Percentiles rank a stretch among this genome's conserved stretches.
phyloP scores from a whole-genome alignment of 2,113 vertebrate genomes.

The Sporophila hypoxantha region DNA sequence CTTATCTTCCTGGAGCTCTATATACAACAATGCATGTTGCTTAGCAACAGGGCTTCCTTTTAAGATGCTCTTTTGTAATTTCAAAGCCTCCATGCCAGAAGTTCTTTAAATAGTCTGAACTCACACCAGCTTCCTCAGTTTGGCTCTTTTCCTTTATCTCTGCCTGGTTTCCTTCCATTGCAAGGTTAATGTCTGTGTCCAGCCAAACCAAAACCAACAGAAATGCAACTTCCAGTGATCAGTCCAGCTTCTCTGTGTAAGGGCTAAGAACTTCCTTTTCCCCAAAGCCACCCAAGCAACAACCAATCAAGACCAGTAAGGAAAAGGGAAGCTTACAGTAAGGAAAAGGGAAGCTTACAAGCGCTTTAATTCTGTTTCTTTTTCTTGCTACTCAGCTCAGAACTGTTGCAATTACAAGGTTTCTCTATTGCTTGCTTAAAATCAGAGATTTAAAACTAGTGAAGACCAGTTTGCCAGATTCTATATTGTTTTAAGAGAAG shows the following conservation, averaged over 20 bases:
- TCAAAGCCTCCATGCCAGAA: neutral
- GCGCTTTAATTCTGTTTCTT: neutral
- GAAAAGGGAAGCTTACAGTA: neutral
- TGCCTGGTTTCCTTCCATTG: neutral
- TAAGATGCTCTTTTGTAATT: neutral
- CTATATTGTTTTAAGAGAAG: neutral
- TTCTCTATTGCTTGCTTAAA: neutral
- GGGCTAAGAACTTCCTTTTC: neutral
- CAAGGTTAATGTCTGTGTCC: neutral
- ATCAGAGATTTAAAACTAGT: neutral
- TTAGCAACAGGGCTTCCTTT: slow-evolving; percentile 6
- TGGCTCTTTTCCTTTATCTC: neutral
- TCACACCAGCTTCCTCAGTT: neutral
- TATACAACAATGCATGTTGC: neutral
- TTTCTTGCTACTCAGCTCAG: neutral
- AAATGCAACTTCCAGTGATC: neutral
- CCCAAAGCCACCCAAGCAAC: neutral
- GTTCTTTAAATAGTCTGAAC: neutral
- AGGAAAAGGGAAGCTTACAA: neutral
- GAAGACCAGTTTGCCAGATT: neutral
- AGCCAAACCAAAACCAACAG: neutral
- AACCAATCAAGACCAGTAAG: neutral
- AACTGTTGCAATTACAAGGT: neutral
- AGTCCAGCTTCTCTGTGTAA: neutral
- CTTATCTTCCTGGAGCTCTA: neutral